A percentile compares a stretch with the other conserved stretches of the same genome.
Conservation (phyloP, 2,797 vertebrate genomes). For the Kryptolebias ocellatus region DNA sequence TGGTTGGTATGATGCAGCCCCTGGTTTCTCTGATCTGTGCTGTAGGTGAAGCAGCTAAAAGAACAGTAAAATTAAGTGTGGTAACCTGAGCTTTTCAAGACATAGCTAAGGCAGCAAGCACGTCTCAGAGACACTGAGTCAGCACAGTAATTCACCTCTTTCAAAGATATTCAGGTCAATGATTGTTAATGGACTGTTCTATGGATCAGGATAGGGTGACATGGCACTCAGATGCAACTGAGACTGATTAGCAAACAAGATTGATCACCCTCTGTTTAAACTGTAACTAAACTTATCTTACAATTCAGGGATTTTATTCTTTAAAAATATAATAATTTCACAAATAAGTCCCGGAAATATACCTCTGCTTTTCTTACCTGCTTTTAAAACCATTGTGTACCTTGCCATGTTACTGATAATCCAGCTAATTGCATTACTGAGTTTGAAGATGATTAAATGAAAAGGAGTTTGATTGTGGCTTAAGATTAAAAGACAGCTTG, state of each 20-base stretch:
- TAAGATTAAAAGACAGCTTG: neutral
- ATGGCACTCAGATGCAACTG: slow-evolving; percentile 38
- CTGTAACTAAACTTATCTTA: neutral
- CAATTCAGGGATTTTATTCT: neutral
- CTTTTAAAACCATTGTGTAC: neutral
- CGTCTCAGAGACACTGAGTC: slow-evolving; percentile 58
- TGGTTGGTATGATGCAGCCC: slow-evolving; percentile 54
- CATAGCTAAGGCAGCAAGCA: slow-evolving; percentile 69
- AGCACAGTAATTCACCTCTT: slow-evolving; percentile 55
- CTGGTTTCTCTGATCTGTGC: slow-evolving; percentile 75
- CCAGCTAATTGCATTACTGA: neutral
- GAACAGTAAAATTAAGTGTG: slow-evolving; percentile 63
- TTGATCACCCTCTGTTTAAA: neutral
- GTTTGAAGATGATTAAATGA: neutral
- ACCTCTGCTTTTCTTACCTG: neutral
- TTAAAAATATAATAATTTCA: neutral
- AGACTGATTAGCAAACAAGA: slow-evolving; percentile 27
- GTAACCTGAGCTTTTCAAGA: slow-evolving; percentile 67
- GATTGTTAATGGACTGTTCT: slow-evolving; percentile 50
- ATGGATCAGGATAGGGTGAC: slow-evolving; percentile 50
- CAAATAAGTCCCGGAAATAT: neutral
- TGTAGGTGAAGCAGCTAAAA: slow-evolving; percentile 63
- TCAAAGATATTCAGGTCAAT: slow-evolving; percentile 66
- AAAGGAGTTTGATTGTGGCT: slow-evolving; percentile 1
- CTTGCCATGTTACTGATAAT: neutral